Evolutionary conservation across 2,797 vertebrate genomes (phyloP).

Genomic region (Dermochelys coriacea): DNA sequence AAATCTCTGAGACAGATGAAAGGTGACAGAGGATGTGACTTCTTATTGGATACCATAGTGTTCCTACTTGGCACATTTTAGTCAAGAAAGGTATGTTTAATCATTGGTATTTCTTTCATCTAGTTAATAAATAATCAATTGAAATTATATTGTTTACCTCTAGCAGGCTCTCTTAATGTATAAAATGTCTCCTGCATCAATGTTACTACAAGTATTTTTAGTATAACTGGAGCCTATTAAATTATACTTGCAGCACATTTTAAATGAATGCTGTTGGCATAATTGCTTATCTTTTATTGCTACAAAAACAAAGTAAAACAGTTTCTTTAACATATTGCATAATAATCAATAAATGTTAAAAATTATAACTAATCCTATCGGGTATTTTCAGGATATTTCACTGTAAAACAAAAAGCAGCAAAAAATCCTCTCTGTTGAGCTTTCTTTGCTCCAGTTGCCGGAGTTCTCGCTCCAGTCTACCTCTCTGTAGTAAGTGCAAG

Average conservation of each 20-base stretch:
- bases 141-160: not conserved
- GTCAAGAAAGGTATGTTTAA: conserved; percentile 65
- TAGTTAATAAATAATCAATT: not conserved
- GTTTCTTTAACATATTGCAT: not conserved
- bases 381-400: not conserved
- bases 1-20: not conserved
- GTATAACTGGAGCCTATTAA: not conserved
- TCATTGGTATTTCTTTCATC: conserved; percentile 19
- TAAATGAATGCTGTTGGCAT: not conserved
- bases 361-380: not conserved
- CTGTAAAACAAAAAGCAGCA: not conserved
- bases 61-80: conserved; percentile 3
- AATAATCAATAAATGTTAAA: not conserved
- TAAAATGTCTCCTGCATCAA: not conserved
- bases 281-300: not conserved
- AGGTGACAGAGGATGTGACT: conserved; percentile 3
- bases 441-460: too few species aligned
- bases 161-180: not conserved
- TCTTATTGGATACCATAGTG: not conserved
- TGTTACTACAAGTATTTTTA: accelerated
- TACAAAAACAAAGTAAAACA: not conserved
- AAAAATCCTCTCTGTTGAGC: too few species aligned
- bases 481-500: not conserved
- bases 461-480: too few species aligned
- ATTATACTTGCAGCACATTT: not conserved